Percentiles rank a stretch among this genome's conserved stretches.
Evolutionary conservation across 2,113 vertebrate genomes (phyloP).

Genomic region (Passer domesticus): DNA sequence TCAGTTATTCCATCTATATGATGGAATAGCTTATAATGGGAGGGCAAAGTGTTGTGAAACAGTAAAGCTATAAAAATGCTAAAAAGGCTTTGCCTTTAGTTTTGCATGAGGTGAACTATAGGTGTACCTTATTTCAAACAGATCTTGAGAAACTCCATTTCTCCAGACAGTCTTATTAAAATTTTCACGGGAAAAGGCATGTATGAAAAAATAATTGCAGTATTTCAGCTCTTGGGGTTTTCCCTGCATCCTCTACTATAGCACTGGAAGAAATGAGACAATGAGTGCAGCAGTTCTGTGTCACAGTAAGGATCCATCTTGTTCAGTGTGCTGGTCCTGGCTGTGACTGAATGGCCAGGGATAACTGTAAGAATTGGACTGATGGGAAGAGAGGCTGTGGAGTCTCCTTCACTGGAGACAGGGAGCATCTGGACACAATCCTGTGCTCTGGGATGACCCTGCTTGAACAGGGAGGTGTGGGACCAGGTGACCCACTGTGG

Average conservation of each 20-base stretch:
- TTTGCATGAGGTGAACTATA: constrained; percentile 6
- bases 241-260: neutral
- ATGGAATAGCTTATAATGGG: constrained; percentile 40
- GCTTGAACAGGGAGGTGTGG: neutral
- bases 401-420: neutral
- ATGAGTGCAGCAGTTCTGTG: neutral
- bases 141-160: neutral
- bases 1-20: constrained; percentile 35
- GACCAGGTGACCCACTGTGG: neutral
- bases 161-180: neutral
- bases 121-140: neutral
- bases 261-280: neutral
- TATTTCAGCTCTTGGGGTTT: neutral
- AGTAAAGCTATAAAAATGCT: constrained; percentile 51
- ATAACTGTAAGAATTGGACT: neutral
- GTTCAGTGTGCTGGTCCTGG: neutral
- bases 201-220: neutral
- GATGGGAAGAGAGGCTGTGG: neutral
- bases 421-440: neutral
- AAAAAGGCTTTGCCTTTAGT: constrained; percentile 40
- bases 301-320: neutral
- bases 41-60: constrained; percentile 44
- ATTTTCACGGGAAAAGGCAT: neutral
- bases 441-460: neutral
- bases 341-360: neutral